Percentiles rank a stretch among this genome's conserved stretches.
phyloP scores from a whole-genome alignment of 1,140 invertebrate genomes.

The Tetranychus urticae region DNA sequence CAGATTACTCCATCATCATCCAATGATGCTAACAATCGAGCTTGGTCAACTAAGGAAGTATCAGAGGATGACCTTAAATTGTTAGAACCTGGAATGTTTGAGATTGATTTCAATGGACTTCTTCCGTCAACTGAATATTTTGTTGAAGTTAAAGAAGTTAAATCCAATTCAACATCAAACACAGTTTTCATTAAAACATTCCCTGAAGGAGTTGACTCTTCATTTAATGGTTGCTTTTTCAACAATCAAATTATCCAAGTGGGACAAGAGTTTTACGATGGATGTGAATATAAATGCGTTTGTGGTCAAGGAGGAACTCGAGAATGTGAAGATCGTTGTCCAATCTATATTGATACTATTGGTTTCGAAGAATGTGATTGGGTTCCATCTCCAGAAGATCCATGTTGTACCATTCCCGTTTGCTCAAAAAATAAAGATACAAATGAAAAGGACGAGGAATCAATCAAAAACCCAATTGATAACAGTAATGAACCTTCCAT shows the following conservation, averaged over 20 bases:
- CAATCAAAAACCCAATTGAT: too few relatives aligned
- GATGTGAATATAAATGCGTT: slow-evolving; percentile 45
- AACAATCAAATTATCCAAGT: slow-evolving; percentile 43
- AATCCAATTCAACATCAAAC: slow-evolving; percentile 8
- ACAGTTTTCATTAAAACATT: slow-evolving; percentile 12
- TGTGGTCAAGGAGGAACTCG: slow-evolving; percentile 44
- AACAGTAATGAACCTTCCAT: too few relatives aligned
- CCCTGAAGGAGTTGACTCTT: neutral
- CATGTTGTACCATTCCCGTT: slow-evolving; percentile 53
- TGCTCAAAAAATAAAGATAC: slow-evolving; percentile 22
- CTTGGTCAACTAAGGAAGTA: neutral
- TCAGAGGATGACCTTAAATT: neutral
- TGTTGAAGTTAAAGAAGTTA: slow-evolving; percentile 5
- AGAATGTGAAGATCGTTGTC: slow-evolving; percentile 39
- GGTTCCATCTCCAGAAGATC: slow-evolving; percentile 39
- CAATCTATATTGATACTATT: slow-evolving; percentile 18
- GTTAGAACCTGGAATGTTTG: slow-evolving; percentile 4
- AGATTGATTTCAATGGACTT: slow-evolving; percentile 35
- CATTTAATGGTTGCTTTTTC: slow-evolving; percentile 37
- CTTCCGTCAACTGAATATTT: slow-evolving; percentile 48
- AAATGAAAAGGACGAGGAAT: neutral
- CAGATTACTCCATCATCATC: neutral
- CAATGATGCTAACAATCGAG: neutral
- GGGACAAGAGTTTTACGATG: slow-evolving; percentile 46
- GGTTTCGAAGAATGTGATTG: slow-evolving; percentile 34